Evolutionary conservation across 2,888 invertebrate genomes (phyloP).

Genomic region (Gandaritis pyraliata): DNA sequence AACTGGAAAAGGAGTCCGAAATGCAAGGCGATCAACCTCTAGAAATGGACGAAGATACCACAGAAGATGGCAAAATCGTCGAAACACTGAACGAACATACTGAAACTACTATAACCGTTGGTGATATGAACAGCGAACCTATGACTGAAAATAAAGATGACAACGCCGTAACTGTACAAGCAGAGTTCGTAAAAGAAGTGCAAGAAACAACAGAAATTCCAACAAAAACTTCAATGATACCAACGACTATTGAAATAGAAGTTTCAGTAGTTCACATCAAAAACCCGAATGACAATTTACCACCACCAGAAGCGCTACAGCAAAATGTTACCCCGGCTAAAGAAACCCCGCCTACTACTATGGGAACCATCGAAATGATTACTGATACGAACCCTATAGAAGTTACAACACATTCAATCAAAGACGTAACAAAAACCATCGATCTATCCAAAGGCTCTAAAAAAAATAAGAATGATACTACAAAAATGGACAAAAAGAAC

Average conservation of each 20-base stretch:
- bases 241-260: conserved; percentile 31
- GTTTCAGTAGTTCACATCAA: conserved; percentile 31
- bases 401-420: conserved; percentile 34
- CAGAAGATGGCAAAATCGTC: conserved; percentile 12
- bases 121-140: conserved; percentile 10
- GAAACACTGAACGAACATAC: conserved; percentile 10
- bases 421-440: conserved; percentile 13
- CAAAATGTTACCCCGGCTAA: conserved; percentile 59
- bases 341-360: conserved; percentile 47
- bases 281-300: conserved; percentile 48
- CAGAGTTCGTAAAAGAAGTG: conserved; percentile 20
- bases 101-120: conserved; percentile 14
- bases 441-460: conserved; percentile 20
- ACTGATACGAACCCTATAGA: conserved; percentile 30
- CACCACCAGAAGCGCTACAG: conserved; percentile 67
- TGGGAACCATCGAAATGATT: conserved; percentile 40
- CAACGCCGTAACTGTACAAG: conserved; percentile 26
- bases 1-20: conserved; percentile 16
- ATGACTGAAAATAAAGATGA: conserved; percentile 30
- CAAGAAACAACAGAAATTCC: conserved; percentile 5
- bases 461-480: conserved; percentile 44
- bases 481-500: conserved; percentile 39
- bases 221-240: conserved; percentile 20
- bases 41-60: conserved; percentile 14
- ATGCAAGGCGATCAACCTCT: conserved; percentile 34